Evolutionary conservation across 2,888 invertebrate species (phyloP).

Genomic region (Diabrotica balteata): DNA sequence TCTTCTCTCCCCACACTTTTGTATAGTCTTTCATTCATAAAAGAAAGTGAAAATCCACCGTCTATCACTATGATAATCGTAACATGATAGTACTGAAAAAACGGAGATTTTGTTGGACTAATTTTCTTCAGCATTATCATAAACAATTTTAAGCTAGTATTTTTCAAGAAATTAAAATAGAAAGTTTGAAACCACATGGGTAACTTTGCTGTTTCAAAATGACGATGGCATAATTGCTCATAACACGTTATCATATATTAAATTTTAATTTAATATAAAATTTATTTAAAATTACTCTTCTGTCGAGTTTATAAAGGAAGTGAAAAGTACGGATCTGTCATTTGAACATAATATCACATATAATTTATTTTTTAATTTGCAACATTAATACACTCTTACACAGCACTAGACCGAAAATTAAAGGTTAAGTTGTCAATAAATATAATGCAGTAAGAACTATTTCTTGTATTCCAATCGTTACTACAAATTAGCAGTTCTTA

Average conservation of each 20-base stretch:
- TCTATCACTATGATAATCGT: slow-evolving; percentile 15
- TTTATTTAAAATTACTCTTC: no score
- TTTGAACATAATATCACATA: background rate
- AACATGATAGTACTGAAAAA: slow-evolving; percentile 20
- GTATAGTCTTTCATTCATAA: slow-evolving; percentile 6
- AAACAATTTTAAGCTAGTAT: slow-evolving; percentile 3
- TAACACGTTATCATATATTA: no score
- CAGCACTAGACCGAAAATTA: no score
- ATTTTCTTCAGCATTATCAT: slow-evolving; percentile 21
- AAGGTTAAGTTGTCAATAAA: no score
- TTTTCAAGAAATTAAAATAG: slow-evolving; percentile 9
- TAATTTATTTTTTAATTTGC: background rate
- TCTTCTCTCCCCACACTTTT: slow-evolving; percentile 31
- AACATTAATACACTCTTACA: no score
- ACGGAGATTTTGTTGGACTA: slow-evolving; percentile 37
- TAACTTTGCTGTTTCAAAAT: slow-evolving; percentile 41
- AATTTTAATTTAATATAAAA: no score
- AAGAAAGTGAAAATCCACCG: background rate
- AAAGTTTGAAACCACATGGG: slow-evolving; percentile 41
- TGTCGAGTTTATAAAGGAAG: slow-evolving; percentile 3
- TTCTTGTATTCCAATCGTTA: no score
- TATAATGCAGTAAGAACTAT: no score
- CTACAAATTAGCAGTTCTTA: no score
- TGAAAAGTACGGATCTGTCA: background rate
- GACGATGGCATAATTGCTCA: slow-evolving; percentile 5